Evolutionary conservation across 2,888 invertebrate species (phyloP).

Genomic region (Ernsta delagoae): DNA sequence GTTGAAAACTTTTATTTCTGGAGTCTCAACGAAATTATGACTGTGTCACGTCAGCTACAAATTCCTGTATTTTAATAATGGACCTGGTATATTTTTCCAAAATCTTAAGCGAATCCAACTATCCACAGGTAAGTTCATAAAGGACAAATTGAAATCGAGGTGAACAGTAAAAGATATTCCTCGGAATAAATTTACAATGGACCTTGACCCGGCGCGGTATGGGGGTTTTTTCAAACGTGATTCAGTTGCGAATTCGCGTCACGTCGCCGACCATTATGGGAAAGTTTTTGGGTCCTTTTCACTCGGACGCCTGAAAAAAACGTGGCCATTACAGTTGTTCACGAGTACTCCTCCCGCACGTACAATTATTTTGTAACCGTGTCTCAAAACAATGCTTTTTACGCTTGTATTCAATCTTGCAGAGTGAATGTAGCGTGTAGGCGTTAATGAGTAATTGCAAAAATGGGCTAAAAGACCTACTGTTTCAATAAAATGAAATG

Average conservation of each 20-base stretch:
- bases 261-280: slow-evolving; percentile 28
- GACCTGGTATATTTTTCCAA: neutral
- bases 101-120: neutral
- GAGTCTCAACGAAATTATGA: too few relatives aligned
- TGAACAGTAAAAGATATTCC: slow-evolving; percentile 8
- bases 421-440: neutral
- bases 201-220: slow-evolving; percentile 15
- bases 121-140: neutral
- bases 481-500: too few relatives aligned
- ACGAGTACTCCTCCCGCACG: slow-evolving; percentile 7
- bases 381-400: slow-evolving; percentile 12
- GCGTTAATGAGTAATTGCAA: slow-evolving; percentile 10
- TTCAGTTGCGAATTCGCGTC: slow-evolving; percentile 24
- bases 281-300: slow-evolving; percentile 35
- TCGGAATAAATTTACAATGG: slow-evolving; percentile 19
- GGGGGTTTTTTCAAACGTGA: slow-evolving; percentile 20
- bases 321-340: slow-evolving; percentile 23
- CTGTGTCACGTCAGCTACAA: neutral
- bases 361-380: slow-evolving; percentile 24
- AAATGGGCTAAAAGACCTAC: neutral
- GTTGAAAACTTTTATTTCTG: too few relatives aligned
- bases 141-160: slow-evolving; percentile 1
- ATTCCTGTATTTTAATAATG: neutral
- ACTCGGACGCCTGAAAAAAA: slow-evolving; percentile 27
- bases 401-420: slow-evolving; percentile 11